phyloP scores from a whole-genome alignment of 1,140 invertebrate species.

The Papilio helenus region DNA sequence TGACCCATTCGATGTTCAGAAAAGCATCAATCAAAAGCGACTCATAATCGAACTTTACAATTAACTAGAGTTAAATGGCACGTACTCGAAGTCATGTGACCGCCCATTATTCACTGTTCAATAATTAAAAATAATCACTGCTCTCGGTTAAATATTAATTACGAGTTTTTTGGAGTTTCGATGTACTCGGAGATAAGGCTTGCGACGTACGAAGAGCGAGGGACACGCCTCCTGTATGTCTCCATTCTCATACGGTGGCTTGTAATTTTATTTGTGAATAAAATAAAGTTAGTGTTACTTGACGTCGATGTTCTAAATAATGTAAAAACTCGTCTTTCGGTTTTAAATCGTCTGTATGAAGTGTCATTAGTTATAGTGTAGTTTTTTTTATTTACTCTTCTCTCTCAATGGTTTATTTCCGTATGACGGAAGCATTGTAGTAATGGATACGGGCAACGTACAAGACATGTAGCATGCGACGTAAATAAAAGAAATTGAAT shows the following conservation, averaged over 20 bases:
- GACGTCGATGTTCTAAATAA: neutral
- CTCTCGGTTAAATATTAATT: conserved; percentile 56
- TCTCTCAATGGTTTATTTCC: neutral
- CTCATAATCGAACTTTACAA: conserved; percentile 2
- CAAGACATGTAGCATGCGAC: conserved; percentile 51
- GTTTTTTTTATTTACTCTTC: neutral
- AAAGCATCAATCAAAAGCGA: conserved; percentile 25
- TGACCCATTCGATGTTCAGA: neutral
- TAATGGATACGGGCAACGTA: neutral
- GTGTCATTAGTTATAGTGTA: neutral
- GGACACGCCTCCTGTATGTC: neutral
- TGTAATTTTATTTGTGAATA: neutral
- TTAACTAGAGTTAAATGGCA: conserved; percentile 15
- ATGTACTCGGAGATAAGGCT: conserved; percentile 22
- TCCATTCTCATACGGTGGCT: neutral
- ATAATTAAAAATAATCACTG: conserved; percentile 63
- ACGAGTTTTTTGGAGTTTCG: conserved; percentile 41
- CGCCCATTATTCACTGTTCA: conserved; percentile 44
- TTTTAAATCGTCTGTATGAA: neutral
- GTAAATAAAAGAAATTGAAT: conserved; percentile 57
- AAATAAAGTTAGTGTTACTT: neutral
- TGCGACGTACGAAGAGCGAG: conserved; percentile 13
- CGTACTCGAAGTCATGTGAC: neutral
- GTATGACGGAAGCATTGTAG: conserved; percentile 5
- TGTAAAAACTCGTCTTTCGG: neutral